Percentiles rank a stretch among this genome's conserved stretches.
Evolutionary conservation across 2,888 invertebrate species (phyloP).

Genomic region (Habrosyne pyritoides): DNA sequence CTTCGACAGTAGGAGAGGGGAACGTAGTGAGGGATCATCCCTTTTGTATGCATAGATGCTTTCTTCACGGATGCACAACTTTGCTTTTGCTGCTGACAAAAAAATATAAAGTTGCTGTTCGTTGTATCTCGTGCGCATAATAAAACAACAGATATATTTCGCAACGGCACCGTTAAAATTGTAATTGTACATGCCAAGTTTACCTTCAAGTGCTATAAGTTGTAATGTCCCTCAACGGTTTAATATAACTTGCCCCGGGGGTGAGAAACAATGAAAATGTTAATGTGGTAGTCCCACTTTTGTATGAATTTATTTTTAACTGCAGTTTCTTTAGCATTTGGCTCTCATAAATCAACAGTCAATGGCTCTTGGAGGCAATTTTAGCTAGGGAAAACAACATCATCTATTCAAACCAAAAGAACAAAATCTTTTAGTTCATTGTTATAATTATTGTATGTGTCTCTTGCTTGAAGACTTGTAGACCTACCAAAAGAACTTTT

Average conservation of each 20-base stretch:
- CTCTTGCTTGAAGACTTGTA: neutral
- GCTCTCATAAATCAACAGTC: neutral
- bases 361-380: neutral
- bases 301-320: neutral
- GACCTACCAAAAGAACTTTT: neutral
- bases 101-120: constrained; percentile 6
- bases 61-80: constrained; percentile 52
- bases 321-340: neutral
- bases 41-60: constrained; percentile 65
- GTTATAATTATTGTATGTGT: neutral
- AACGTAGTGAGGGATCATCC: constrained; percentile 63
- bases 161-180: constrained; percentile 39
- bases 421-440: too few relatives aligned
- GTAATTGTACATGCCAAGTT: constrained; percentile 69
- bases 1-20: constrained; percentile 64
- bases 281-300: constrained; percentile 64
- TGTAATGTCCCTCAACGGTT: constrained; percentile 75
- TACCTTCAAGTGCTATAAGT: constrained; percentile 79
- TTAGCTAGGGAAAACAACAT: neutral
- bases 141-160: constrained; percentile 8
- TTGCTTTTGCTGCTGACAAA: constrained; percentile 21
- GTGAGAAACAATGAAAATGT: constrained; percentile 75
- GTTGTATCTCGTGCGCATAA: neutral
- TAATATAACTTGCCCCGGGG: constrained; percentile 70
- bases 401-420: too few relatives aligned